Evolutionary conservation across 2,888 invertebrate species (phyloP), one percentile per base, ranked within the genome.

Genomic region (Eristalis pertinax): DNA sequence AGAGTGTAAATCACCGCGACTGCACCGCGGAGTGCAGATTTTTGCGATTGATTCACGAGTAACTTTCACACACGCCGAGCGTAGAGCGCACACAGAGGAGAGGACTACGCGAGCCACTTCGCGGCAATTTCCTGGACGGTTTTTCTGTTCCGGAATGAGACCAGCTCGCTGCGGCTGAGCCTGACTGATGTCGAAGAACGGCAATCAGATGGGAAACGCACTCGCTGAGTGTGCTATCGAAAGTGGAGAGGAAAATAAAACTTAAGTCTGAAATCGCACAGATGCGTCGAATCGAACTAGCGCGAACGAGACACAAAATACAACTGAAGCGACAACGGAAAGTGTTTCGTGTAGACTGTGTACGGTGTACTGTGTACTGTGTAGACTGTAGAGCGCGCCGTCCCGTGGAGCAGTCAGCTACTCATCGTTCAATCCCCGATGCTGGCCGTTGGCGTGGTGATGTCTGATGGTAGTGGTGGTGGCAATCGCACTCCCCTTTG

Each of bases 301-400:
- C 78, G 67, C 83, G 72, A 87, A 80, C 76, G 84, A 72, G 76
- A 80, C 76, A 80, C 87, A 87, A 79, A 87, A 84, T 87, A 84
- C 87, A 80, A 87, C 87, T 84, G 84, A 75, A 75, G 83, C 79
- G 84, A 76, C 84, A 86, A 80, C 80, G 79, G 84, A 87, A 87
- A 87, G 73, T 84, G 68, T 79, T 84, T 87, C 79, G 43, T 78
- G 64, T 72, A 65, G 50, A 68, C 38, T 67, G 64, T 70, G 58
- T 29, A 67, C 35, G 26, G 26, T 26, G 26, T 26, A 26, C 26
- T 1, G 26, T 26, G 26, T 26, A 26, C 26, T 26, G 26, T 65
- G 50, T 68, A 26, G n/a, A 68, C 41, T 38, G 67, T 60, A 78
- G 72, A 76, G 64, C 64, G 29, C 64, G 19, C 35, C 64, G 22